A percentile compares a stretch with the other conserved stretches of the same genome.
phyloP scores from a whole-genome alignment of 2,888 invertebrate genomes.

The Netelia melanura region DNA sequence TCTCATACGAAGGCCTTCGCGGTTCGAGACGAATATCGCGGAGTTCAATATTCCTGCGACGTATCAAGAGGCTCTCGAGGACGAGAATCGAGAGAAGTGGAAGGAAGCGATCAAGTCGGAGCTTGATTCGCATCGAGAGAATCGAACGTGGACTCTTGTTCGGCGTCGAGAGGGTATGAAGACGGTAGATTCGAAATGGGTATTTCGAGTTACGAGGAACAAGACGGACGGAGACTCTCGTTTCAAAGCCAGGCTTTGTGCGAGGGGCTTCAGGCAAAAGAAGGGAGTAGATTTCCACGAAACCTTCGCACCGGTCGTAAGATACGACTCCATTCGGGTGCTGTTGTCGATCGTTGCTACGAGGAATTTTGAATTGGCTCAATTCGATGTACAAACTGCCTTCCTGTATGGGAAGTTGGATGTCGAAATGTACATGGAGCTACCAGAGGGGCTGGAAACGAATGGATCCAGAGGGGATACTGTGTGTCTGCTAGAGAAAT shows the following conservation, averaged over 20 bases:
- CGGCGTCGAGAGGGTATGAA: slow-evolving; percentile 9
- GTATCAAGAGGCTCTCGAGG: slow-evolving; percentile 10
- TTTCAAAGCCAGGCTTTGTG: slow-evolving; percentile 29
- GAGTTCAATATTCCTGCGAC: slow-evolving; percentile 32
- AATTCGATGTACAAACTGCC: slow-evolving; percentile 50
- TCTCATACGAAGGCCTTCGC: background rate
- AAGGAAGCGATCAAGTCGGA: slow-evolving; percentile 13
- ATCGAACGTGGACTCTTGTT: slow-evolving; percentile 38
- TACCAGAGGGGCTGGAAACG: slow-evolving; percentile 27
- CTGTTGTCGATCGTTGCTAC: slow-evolving; percentile 33
- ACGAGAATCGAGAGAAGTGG: background rate
- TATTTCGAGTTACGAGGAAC: slow-evolving; percentile 10
- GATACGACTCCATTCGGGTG: slow-evolving; percentile 39
- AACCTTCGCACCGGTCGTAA: slow-evolving; percentile 44
- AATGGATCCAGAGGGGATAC: background rate
- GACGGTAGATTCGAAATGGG: slow-evolving; percentile 30
- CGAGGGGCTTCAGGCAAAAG: slow-evolving; percentile 34
- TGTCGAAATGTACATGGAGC: slow-evolving; percentile 37
- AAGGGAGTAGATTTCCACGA: slow-evolving; percentile 30
- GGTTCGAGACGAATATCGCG: slow-evolving; percentile 28
- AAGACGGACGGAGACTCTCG: slow-evolving; percentile 4
- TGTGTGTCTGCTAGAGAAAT: slow-evolving; percentile 69
- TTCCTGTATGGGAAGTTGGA: slow-evolving; percentile 45
- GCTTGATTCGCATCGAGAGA: slow-evolving; percentile 19
- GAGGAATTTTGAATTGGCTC: background rate